These are phyloP conservation scores for Troilus luridus DNA, from an alignment of 2,888 invertebrate species.

Conservation along the genomic window DNA sequence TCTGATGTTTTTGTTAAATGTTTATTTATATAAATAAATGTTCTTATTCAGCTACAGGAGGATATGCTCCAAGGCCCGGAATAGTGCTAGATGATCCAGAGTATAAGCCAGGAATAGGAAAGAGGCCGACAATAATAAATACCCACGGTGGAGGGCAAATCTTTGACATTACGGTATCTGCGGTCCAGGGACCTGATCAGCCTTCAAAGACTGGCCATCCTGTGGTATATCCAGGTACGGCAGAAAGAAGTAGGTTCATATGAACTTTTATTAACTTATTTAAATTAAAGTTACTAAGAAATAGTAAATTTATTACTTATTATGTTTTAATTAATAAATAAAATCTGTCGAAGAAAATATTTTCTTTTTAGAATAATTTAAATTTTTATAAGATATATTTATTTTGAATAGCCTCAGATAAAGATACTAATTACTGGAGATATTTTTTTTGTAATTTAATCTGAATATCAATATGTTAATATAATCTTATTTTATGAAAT, in stretches of 20 bases:
- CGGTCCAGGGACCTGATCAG: constrained; percentile 79
- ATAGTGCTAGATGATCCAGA: constrained; percentile 89
- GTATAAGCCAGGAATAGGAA: constrained; percentile 78
- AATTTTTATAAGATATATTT: background rate
- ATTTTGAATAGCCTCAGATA: background rate
- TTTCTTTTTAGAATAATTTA: background rate
- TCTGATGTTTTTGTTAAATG: too few species aligned
- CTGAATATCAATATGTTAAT: background rate
- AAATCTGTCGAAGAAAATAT: background rate
- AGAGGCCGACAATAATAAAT: constrained; percentile 67
- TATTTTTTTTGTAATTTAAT: background rate
- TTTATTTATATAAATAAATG: too few species aligned
- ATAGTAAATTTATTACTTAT: background rate
- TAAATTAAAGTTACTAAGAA: background rate
- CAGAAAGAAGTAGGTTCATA: constrained; percentile 55
- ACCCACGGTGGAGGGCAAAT: constrained; percentile 80
- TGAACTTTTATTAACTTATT: background rate
- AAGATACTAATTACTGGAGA: too few species aligned
- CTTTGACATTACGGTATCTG: constrained; percentile 90
- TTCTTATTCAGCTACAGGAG: background rate
- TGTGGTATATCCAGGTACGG: constrained; percentile 72
- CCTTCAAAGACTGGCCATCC: constrained; percentile 70
- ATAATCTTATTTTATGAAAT: too few species aligned
- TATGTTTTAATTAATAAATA: background rate
- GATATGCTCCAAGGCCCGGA: constrained; percentile 84